Conservation (phyloP, 2,113 vertebrate genomes). For the Eira barbara region DNA sequence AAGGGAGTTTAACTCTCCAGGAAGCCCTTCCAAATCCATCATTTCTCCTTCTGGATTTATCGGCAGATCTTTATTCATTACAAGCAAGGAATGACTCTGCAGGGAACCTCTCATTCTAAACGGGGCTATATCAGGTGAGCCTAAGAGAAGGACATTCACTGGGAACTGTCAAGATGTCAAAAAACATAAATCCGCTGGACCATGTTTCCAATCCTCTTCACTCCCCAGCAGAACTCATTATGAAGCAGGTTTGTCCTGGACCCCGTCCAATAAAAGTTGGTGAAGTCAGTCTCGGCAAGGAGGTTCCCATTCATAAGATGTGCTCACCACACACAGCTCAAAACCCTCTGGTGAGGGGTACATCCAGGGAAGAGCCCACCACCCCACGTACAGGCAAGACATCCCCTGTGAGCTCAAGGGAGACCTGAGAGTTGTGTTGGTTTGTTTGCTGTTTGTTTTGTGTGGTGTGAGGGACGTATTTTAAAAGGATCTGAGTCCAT, state of each 20-base stretch:
- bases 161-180: slow-evolving; percentile 50
- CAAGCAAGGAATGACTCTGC: background rate
- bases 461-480: background rate
- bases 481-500: background rate
- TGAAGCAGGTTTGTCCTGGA: background rate
- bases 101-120: slow-evolving; percentile 14
- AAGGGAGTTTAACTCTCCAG: background rate
- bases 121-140: background rate
- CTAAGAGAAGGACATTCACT: slow-evolving; percentile 1
- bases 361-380: background rate
- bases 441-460: background rate
- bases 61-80: background rate
- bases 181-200: slow-evolving; percentile 31
- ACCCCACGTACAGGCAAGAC: background rate
- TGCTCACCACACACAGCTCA: background rate
- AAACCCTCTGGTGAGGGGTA: background rate
- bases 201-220: background rate
- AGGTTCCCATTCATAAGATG: background rate
- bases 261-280: background rate
- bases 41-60: background rate
- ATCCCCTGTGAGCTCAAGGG: background rate
- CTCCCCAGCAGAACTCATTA: background rate
- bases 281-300: background rate
- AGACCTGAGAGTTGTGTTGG: too few relatives aligned
- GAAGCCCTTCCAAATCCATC: background rate